Evolutionary conservation across 2,113 vertebrate genomes (phyloP).

Genomic region (Onychostoma macrolepis): DNA sequence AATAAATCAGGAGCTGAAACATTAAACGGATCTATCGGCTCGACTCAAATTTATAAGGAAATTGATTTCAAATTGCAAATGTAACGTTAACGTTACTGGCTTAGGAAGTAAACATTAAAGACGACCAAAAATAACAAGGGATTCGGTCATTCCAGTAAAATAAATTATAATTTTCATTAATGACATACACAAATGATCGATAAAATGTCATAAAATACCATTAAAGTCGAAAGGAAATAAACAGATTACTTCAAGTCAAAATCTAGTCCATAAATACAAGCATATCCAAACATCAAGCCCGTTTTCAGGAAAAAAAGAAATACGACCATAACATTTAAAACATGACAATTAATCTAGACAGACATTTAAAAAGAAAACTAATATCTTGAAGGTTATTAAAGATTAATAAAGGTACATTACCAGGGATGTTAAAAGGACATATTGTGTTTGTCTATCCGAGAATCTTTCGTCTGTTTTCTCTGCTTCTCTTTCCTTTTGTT

Average conservation of each 20-base stretch:
- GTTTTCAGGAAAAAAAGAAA: neutral
- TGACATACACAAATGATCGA: neutral
- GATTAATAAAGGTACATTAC: slow-evolving; percentile 27
- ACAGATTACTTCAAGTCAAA: neutral
- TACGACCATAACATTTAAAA: neutral
- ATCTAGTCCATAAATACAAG: neutral
- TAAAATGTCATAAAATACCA: neutral
- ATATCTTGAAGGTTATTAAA: neutral
- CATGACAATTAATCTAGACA: neutral
- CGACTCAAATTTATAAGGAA: neutral
- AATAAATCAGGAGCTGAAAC: neutral
- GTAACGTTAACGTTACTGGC: neutral
- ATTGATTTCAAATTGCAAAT: neutral
- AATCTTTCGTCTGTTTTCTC: slow-evolving; percentile 39
- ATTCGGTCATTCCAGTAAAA: neutral
- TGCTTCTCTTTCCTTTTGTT: slow-evolving; percentile 60
- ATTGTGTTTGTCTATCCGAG: slow-evolving; percentile 14
- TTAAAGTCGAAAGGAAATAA: neutral
- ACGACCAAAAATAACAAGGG: neutral
- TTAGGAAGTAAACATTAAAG: slow-evolving; percentile 8
- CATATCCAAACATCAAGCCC: neutral
- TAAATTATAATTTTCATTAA: neutral
- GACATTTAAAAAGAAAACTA: neutral
- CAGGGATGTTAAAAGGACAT: slow-evolving; percentile 53
- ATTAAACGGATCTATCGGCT: neutral